Base-by-base conservation (phyloP, 2,113 vertebrate genomes). In the cat (Felis catus) region DNA sequence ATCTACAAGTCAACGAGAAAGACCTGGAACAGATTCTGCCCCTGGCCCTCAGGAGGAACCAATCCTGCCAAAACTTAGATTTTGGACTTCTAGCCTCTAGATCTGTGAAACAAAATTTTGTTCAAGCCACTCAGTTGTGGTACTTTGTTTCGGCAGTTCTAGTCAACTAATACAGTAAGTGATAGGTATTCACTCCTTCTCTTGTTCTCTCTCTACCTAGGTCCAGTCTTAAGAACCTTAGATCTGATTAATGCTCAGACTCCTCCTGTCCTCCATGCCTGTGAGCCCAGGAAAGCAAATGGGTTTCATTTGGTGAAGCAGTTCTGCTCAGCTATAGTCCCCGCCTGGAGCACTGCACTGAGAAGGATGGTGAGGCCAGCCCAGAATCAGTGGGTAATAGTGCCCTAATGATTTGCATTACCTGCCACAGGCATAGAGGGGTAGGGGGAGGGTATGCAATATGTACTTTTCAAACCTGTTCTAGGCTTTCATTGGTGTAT, bases 251-350 rank as follows among this genome's bases (percentile, higher is more conserved):
- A 21, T 63, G 31, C 21, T 29, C 23, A 55, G n/a, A 39, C 18
- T 36, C 51, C n/a, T 33, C 5, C 51, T 41, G 14, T 14, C 29
- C 21, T 48, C 68, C 16, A 41, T 39, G 63, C 25, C 86, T 65
- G 61, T 25, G 48, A 91, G 39, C 82, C 68, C n/a, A 91, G 71
- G n/a, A 84, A 18, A 93, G 55, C 55, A 68, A 83, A 61, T 36
- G 55, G 33, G 55, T 80, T 93, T 91, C 70, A 63, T 48, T 53
- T 29, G 10, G 15, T 41, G 41, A 63, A 55, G 78, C 65, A 81
- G 7, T 18, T 87, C 33, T 13, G 73, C 27, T 41, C 21, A 31
- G 58, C 21, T 4, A 1, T 0, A 48, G 48, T 80, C 53, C 45
- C 29, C n/a, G 21, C 13, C 6, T 15, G 63, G 31, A 63, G 33